phyloP scores from a whole-genome alignment of 2,888 invertebrate genomes.

The Dolomedes plantarius region DNA sequence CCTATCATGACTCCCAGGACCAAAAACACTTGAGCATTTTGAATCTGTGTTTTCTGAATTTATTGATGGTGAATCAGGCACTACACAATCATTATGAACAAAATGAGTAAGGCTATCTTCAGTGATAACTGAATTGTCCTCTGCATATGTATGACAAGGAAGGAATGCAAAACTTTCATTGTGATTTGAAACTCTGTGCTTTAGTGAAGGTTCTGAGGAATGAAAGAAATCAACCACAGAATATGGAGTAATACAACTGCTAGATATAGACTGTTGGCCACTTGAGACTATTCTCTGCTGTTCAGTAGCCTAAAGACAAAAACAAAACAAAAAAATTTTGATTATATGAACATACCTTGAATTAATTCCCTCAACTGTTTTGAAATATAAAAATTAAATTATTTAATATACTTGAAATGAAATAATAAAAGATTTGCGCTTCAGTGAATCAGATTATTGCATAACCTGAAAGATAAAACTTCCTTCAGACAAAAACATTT shows the following conservation, averaged over 20 bases:
- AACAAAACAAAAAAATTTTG: no score
- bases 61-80: slow-evolving; percentile 18
- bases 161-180: slow-evolving; percentile 11
- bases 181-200: slow-evolving; percentile 21
- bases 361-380: no score
- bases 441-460: no score
- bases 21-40: slow-evolving; percentile 27
- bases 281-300: slow-evolving; percentile 35
- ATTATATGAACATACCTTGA: no score
- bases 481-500: no score
- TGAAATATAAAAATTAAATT: no score
- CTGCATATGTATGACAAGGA: slow-evolving; percentile 16
- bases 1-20: slow-evolving; percentile 29
- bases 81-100: slow-evolving; percentile 26
- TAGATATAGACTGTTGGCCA: slow-evolving; percentile 3
- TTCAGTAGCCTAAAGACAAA: background rate
- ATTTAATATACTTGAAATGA: no score
- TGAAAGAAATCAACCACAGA: slow-evolving; percentile 30
- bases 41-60: background rate
- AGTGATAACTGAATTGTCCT: slow-evolving; percentile 13
- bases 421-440: no score
- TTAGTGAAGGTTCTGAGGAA: slow-evolving; percentile 31
- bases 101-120: slow-evolving; percentile 30
- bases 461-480: no score
- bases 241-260: slow-evolving; percentile 24